Percentiles rank a stretch among this genome's conserved stretches.
phyloP scores from a whole-genome alignment of 1,140 invertebrate genomes.

The Neodiprion virginianus region DNA sequence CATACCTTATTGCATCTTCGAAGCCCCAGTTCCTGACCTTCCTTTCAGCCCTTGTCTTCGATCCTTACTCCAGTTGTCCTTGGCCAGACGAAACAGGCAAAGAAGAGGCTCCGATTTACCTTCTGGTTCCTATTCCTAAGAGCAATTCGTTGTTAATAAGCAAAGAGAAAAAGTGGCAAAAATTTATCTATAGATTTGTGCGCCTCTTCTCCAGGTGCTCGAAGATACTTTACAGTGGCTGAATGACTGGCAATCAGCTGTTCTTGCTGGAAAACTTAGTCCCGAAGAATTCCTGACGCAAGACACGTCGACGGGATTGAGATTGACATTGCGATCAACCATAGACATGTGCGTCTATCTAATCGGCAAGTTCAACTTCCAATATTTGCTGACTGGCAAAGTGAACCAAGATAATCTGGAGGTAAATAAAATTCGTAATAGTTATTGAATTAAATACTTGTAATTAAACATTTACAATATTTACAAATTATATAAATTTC shows the following conservation, averaged over 20 bases:
- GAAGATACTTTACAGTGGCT: slow-evolving; percentile 13
- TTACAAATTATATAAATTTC: neutral
- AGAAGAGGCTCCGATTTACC: neutral
- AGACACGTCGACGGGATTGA: slow-evolving; percentile 21
- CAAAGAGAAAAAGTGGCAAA: no score
- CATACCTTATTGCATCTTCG: no score
- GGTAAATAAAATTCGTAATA: slow-evolving; percentile 10
- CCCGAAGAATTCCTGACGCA: slow-evolving; percentile 24
- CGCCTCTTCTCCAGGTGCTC: neutral
- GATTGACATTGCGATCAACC: slow-evolving; percentile 25
- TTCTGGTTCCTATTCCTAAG: slow-evolving; percentile 14
- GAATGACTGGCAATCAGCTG: slow-evolving; percentile 15
- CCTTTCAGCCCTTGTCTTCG: no score
- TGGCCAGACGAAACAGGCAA: neutral
- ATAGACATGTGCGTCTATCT: slow-evolving; percentile 19
- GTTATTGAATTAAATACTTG: neutral
- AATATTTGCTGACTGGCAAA: slow-evolving; percentile 8
- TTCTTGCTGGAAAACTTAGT: neutral
- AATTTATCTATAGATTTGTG: no score
- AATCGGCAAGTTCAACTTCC: neutral
- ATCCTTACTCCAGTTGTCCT: no score
- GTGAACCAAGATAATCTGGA: slow-evolving; percentile 13
- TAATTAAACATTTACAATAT: neutral
- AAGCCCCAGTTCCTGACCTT: no score
- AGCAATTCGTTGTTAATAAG: neutral